A percentile compares a stretch with the other conserved stretches of the same genome.
Evolutionary conservation across 2,113 vertebrate genomes (phyloP).

Genomic region (Ictalurus furcatus): DNA sequence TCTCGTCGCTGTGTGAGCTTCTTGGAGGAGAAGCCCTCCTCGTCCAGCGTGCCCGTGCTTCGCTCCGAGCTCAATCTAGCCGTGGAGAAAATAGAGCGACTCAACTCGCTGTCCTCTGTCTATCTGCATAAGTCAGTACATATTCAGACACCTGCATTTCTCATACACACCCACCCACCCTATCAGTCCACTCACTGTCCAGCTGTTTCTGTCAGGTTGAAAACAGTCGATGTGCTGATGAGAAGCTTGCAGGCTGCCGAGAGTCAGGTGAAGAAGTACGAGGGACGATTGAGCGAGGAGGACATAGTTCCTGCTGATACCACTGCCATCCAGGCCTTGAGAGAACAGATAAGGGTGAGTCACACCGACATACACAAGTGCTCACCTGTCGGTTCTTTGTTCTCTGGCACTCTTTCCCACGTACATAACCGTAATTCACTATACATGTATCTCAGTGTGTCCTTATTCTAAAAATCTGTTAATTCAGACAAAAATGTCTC

Average conservation of each 20-base stretch:
- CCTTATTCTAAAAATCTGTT: neutral
- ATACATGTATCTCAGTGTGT: too few relatives aligned
- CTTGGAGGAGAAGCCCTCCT: slow-evolving; percentile 83
- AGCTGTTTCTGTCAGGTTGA: slow-evolving; percentile 75
- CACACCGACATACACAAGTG: neutral
- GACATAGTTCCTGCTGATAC: slow-evolving; percentile 86
- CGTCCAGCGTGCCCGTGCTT: slow-evolving; percentile 77
- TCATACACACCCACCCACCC: neutral
- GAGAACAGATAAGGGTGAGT: slow-evolving; percentile 75
- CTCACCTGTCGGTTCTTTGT: neutral
- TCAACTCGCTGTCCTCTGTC: slow-evolving; percentile 82
- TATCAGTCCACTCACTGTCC: neutral
- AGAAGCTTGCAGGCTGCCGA: slow-evolving; percentile 84
- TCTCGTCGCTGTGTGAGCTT: slow-evolving; percentile 83
- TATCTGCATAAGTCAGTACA: slow-evolving; percentile 88
- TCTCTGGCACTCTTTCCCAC: neutral
- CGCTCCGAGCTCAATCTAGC: slow-evolving; percentile 84
- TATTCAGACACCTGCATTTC: neutral
- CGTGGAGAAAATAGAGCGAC: slow-evolving; percentile 83
- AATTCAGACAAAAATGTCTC: neutral
- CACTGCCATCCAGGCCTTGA: slow-evolving; percentile 78
- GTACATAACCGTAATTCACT: neutral
- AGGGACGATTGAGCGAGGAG: slow-evolving; percentile 91
- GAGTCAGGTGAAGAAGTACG: slow-evolving; percentile 85
- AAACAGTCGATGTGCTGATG: slow-evolving; percentile 84